These are phyloP conservation scores for Lissonota sp. DNA, from an alignment of 2,888 invertebrate genomes.

Conservation along the genomic window DNA sequence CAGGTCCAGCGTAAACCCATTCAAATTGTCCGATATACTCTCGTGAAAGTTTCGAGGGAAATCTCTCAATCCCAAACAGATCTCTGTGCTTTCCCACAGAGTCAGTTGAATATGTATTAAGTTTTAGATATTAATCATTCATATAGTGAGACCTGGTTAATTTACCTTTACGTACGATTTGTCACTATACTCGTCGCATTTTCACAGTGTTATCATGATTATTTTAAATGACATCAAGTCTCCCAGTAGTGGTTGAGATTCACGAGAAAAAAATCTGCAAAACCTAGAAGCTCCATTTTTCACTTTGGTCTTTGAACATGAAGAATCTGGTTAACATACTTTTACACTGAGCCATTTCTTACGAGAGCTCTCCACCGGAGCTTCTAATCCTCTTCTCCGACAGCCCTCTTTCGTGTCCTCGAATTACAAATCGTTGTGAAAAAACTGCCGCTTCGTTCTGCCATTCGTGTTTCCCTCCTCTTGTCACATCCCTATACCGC, in stretches of 20 bases:
- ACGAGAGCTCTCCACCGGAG: background rate
- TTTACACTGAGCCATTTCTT: background rate
- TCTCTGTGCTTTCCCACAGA: background rate
- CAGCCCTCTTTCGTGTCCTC: background rate
- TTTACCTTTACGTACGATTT: background rate
- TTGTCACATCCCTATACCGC: background rate
- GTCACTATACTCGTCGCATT: too few species aligned
- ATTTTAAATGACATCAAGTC: too few species aligned
- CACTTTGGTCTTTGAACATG: background rate
- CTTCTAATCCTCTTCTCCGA: background rate
- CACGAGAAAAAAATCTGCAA: background rate
- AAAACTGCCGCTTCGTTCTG: slow-evolving; percentile 2
- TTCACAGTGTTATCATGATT: too few species aligned
- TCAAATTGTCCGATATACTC: background rate
- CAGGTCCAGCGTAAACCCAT: background rate
- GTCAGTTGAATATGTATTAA: background rate
- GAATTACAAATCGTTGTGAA: slow-evolving; percentile 5
- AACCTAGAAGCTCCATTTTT: background rate
- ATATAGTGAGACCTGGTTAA: too few species aligned
- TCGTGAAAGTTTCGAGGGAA: background rate
- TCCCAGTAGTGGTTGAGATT: background rate
- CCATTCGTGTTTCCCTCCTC: background rate
- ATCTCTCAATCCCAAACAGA: background rate
- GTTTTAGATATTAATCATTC: too few species aligned
- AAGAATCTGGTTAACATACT: background rate